Evolutionary conservation across 2,113 vertebrate species (phyloP).

Genomic region (Felis chaus): DNA sequence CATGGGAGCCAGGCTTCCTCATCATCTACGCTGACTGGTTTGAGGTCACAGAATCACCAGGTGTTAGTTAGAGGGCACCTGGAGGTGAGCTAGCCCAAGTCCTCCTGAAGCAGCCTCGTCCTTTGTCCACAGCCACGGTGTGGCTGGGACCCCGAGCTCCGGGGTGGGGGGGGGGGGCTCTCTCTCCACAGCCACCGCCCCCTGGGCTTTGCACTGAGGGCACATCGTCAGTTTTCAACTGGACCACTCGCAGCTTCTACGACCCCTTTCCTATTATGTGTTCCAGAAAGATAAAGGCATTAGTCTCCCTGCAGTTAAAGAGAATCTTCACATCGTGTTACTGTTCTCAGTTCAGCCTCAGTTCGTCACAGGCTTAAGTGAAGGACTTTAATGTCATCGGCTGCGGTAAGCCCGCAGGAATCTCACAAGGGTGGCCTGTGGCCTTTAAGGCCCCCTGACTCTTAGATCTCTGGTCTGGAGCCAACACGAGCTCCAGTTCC

Average conservation of each 20-base stretch:
- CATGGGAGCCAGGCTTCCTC: accelerated
- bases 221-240: neutral
- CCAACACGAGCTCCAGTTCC: neutral
- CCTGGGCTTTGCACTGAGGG: no score
- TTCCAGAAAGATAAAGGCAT: neutral
- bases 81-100: neutral
- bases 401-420: neutral
- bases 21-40: accelerated
- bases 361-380: neutral
- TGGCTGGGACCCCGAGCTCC: neutral
- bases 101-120: no score
- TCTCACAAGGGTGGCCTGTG: neutral
- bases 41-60: neutral
- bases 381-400: neutral
- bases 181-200: no score
- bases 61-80: no score
- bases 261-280: neutral
- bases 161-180: neutral
- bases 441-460: neutral
- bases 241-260: neutral
- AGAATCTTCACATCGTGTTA: neutral
- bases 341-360: neutral
- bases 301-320: neutral
- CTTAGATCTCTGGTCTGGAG: neutral
- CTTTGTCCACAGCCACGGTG: neutral